phyloP scores from a whole-genome alignment of 2,888 invertebrate genomes.

The Theristus sp. region DNA sequence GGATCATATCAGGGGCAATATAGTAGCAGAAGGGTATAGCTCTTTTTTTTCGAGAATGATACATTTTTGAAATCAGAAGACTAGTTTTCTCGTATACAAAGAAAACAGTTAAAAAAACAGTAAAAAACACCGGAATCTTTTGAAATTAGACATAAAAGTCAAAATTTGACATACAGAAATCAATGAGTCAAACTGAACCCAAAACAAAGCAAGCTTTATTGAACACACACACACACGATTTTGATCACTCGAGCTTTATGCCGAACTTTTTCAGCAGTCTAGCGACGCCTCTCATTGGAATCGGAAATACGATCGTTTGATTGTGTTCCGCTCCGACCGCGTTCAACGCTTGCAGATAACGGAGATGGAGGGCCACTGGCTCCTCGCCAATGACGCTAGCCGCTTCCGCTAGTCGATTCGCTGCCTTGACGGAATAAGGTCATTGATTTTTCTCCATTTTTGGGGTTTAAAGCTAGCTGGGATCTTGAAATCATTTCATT shows the following conservation, averaged over 20 bases:
- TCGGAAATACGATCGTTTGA: constrained; percentile 83
- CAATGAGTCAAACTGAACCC: neutral
- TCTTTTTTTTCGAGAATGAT: too few relatives aligned
- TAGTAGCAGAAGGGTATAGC: too few relatives aligned
- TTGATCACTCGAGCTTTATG: neutral
- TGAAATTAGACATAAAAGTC: neutral
- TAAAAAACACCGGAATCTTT: neutral
- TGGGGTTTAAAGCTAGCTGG: too few relatives aligned
- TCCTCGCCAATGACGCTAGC: constrained; percentile 59
- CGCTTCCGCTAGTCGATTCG: constrained; percentile 47
- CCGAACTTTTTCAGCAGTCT: neutral
- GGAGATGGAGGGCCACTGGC: constrained; percentile 52
- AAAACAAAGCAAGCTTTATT: neutral
- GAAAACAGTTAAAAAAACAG: neutral
- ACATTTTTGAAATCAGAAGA: neutral
- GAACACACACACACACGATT: neutral
- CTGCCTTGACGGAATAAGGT: too few relatives aligned
- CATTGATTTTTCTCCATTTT: too few relatives aligned
- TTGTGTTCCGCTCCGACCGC: constrained; percentile 90
- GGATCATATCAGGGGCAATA: too few relatives aligned
- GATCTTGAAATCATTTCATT: too few relatives aligned
- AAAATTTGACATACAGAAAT: too few relatives aligned
- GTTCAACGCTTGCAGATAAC: constrained; percentile 63
- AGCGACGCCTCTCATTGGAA: constrained; percentile 50
- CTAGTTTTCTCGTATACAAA: neutral